Evolutionary conservation across 2,113 vertebrate genomes (phyloP), one percentile per base, ranked within the genome.

Genomic region (Gasterosteus aculeatus): DNA sequence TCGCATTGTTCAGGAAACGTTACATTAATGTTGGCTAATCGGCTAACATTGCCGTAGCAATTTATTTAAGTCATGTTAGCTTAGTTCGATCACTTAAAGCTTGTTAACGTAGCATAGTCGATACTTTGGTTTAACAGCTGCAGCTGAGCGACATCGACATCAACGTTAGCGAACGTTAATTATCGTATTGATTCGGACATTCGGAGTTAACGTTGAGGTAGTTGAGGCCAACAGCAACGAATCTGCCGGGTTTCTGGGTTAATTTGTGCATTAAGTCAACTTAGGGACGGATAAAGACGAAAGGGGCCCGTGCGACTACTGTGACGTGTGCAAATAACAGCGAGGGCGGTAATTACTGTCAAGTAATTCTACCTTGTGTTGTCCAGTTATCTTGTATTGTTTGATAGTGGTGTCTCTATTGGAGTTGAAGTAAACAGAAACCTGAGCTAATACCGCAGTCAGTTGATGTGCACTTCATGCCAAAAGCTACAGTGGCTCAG

Each of bases 391-490:
- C 9, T 72, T 11, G 38, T 33, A 1, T 69, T 69, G 18, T 73
- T 22, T 70, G 35, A 12, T 49, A 0, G 60, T 26, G 65, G 26
- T 71, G 35, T 33, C 67, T 67, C 69, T 26, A 75, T 60, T 42
- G 67, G 67, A 81, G 79, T 77, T 86, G 87, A 88, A 90, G 92
- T 91, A 88, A 93, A 91, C 91, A 92, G 92, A 88, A 88, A 92
- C 87, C 75, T 72, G 90, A 92, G 84, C 90, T 81, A 60, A 71
- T 22, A 58, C 64, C 46, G 51, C 78, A 57, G 85, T 87, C 87
- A 87, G 87, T 86, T 89, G 90, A 90, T 81, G 84, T 86, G 78
- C 66, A 77, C 62, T 73, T 80, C 65, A 81, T 75, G 88, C 87
- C 90, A 86, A 26, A 84, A 76, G 58, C 82, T 53, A 77, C 33